Conservation (phyloP, 2,797 vertebrate species). For the Carcharodon carcharias region DNA sequence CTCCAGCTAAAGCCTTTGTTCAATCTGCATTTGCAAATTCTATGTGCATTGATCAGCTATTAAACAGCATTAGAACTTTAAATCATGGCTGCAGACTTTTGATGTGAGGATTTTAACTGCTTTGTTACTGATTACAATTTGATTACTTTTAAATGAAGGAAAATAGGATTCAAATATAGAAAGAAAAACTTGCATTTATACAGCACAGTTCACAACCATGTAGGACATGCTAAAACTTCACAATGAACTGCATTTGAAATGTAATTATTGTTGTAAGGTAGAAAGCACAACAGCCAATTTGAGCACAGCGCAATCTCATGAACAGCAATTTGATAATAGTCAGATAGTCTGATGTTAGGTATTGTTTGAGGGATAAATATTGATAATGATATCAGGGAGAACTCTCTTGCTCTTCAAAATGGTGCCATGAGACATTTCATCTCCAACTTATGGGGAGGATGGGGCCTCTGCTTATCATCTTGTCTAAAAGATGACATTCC, state of each 20-base stretch:
- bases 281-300: neutral
- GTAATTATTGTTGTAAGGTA: neutral
- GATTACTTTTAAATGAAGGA: neutral
- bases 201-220: neutral
- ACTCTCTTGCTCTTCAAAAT: neutral
- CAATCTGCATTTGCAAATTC: neutral
- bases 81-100: neutral
- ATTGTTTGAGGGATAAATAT: neutral
- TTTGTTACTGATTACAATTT: neutral
- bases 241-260: neutral
- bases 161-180: no score
- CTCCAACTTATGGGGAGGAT: neutral
- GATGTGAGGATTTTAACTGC: neutral
- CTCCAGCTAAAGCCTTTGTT: neutral
- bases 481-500: neutral
- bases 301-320: neutral
- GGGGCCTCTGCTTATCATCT: neutral
- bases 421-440: neutral
- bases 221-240: neutral
- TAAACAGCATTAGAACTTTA: neutral
- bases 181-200: neutral
- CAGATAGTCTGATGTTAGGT: neutral
- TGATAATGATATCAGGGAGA: neutral
- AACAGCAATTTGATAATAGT: neutral
- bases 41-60: neutral